A percentile compares a stretch with the other conserved stretches of the same genome.
phyloP scores from a whole-genome alignment of 2,888 invertebrate species.

The Rhagium mordax region DNA sequence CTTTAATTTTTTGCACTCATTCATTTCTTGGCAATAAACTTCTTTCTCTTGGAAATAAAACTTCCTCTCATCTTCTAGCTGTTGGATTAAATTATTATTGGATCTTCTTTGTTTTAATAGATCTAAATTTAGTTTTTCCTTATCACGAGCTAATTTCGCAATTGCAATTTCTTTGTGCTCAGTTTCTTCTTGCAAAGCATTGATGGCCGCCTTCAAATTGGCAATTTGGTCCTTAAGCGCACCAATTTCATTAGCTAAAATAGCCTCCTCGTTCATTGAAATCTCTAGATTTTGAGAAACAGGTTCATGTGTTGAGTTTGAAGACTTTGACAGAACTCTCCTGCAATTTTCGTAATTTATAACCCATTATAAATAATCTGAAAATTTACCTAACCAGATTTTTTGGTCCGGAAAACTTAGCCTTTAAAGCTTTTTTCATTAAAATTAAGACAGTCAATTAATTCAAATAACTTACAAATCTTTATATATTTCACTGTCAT shows the following conservation, averaged over 20 bases:
- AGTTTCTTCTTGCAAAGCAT: slow-evolving; percentile 69
- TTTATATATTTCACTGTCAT: slow-evolving; percentile 41
- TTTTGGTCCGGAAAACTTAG: slow-evolving; percentile 59
- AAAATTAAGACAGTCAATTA: slow-evolving; percentile 39
- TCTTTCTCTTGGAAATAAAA: slow-evolving; percentile 74
- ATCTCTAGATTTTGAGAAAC: slow-evolving; percentile 36
- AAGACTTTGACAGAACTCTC: slow-evolving; percentile 57
- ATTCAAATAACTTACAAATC: slow-evolving; percentile 39
- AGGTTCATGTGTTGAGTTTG: slow-evolving; percentile 45
- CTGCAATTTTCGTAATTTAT: slow-evolving; percentile 46
- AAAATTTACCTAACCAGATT: slow-evolving; percentile 60
- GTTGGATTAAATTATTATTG: slow-evolving; percentile 71
- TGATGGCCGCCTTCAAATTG: slow-evolving; percentile 69
- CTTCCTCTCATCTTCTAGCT: slow-evolving; percentile 73
- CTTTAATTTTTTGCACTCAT: slow-evolving; percentile 65
- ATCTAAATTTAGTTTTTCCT: slow-evolving; percentile 71
- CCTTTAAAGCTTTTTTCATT: slow-evolving; percentile 59
- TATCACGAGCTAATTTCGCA: slow-evolving; percentile 71
- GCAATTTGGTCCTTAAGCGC: slow-evolving; percentile 68
- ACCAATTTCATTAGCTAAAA: slow-evolving; percentile 60
- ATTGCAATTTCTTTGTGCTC: slow-evolving; percentile 71
- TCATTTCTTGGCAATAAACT: slow-evolving; percentile 71
- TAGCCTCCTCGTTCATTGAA: slow-evolving; percentile 48
- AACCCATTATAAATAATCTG: slow-evolving; percentile 35
- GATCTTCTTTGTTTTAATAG: slow-evolving; percentile 71